Conservation (phyloP, 1,140 invertebrate species). For the Dendrolimus punctatus region DNA sequence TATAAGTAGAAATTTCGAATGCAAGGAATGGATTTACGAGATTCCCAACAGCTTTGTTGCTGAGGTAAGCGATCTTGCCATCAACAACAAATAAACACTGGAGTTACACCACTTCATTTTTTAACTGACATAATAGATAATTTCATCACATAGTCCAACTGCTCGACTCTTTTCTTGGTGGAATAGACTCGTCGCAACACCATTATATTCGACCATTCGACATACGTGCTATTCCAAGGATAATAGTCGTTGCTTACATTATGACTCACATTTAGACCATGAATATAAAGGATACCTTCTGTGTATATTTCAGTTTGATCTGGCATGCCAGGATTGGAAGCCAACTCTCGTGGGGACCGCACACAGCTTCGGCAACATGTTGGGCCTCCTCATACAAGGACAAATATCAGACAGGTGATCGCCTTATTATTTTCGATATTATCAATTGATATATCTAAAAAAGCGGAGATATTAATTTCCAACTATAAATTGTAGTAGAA, state of each 20-base stretch:
- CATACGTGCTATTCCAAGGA: no score
- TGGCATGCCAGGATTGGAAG: conserved; percentile 62
- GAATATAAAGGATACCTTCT: not conserved
- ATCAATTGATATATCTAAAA: no score
- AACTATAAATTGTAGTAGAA: no score
- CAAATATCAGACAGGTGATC: conserved; percentile 54
- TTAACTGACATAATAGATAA: not conserved
- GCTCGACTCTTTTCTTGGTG: no score
- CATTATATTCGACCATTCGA: no score
- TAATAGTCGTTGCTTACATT: no score
- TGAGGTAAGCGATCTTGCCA: conserved; percentile 28
- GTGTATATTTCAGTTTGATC: conserved; percentile 34
- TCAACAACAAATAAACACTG: not conserved
- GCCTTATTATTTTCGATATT: not conserved
- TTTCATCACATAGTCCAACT: no score
- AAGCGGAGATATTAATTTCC: no score
- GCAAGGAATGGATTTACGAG: conserved; percentile 45
- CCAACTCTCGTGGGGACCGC: conserved; percentile 45
- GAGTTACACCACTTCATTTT: not conserved
- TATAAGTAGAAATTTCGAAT: conserved; percentile 13
- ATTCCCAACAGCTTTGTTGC: conserved; percentile 48
- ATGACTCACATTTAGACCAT: no score
- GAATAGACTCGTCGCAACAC: no score
- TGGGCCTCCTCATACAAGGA: conserved; percentile 48
- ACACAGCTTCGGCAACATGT: conserved; percentile 53